phyloP scores from a whole-genome alignment of 2,888 invertebrate genomes.

The Caenorhabditis afra region DNA sequence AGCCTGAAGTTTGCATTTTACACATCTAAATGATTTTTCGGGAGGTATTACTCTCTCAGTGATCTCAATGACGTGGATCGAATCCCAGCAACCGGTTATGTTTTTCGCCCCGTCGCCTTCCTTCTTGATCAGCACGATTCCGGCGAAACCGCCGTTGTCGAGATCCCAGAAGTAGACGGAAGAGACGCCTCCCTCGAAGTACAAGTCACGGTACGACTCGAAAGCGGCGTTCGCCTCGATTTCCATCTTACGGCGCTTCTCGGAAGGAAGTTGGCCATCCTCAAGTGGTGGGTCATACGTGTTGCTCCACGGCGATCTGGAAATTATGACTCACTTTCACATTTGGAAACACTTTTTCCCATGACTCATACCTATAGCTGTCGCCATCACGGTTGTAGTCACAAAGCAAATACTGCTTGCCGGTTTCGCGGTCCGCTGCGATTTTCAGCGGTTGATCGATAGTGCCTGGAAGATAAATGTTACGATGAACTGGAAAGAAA shows the following conservation, averaged over 20 bases:
- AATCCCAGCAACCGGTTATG: constrained; percentile 99
- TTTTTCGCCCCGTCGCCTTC: constrained; percentile 97
- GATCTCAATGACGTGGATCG: constrained; percentile 98
- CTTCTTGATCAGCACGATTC: constrained; percentile 98
- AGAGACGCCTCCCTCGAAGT: constrained; percentile 98
- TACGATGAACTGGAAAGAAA: neutral
- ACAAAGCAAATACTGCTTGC: constrained; percentile 96
- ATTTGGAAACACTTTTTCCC: neutral
- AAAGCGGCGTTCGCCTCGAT: constrained; percentile 98
- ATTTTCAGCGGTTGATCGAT: constrained; percentile 99
- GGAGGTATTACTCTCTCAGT: constrained; percentile 81
- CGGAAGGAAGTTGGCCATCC: constrained; percentile 98
- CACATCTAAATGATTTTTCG: neutral
- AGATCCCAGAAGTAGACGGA: constrained; percentile 99
- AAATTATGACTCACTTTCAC: constrained; percentile 33
- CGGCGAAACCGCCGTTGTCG: constrained; percentile 95
- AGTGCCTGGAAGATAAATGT: constrained; percentile 50
- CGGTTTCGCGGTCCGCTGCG: constrained; percentile 91
- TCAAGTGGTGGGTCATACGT: constrained; percentile 97
- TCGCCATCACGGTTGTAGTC: constrained; percentile 99
- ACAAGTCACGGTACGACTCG: constrained; percentile 91
- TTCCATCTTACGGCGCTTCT: constrained; percentile 93
- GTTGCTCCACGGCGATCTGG: constrained; percentile 97
- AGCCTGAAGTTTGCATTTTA: constrained; percentile 42
- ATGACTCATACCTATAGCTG: constrained; percentile 87